Base-by-base conservation (phyloP, 2,888 invertebrate species). In the Lordiphosa fenestrarum region DNA sequence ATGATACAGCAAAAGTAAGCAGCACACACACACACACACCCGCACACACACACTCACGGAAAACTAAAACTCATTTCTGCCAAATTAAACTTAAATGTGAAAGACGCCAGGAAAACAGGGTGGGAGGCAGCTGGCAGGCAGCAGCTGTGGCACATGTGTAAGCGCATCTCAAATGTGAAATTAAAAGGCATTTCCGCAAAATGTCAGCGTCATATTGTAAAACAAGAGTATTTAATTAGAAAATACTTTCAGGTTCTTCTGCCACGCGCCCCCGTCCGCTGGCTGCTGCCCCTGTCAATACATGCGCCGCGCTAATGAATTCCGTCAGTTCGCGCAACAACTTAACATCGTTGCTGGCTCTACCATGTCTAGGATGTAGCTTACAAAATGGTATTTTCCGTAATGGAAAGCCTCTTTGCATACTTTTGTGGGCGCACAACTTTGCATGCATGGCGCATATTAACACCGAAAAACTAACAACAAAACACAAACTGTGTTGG, bases 221-320 rank as follows among this genome's bases (percentile, higher is more conserved):
- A 85, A 86, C 85, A 85, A 74, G 85, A 81, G 75, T 73, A 84
- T 85, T 85, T 85, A 85, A 85, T 85, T 86, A 86, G 85, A 86
- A 84, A 82, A 85, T 82, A 73, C 84, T 73, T 73, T 69, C 59
- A 62, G 69, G 62, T 38, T 44, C 36, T 39, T 49, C 21, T 12
- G 15, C 10, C 12, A 6, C n/a, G 12, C 19, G 33, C 40, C 33
- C 4, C 6, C 15, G 13, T 21, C 6, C 6, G 6, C 25, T 58
- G 42, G 33, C 35, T 25, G 35, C 47, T 40, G n/a, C 19, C 13
- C 15, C 47, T 69, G 65, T 69, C 70, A 65, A 69, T 69, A 60
- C 46, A 51, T 48, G 60, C 23, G 60, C 56, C 56, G 36, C 49
- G 70, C 84, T 80, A 83, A 83, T 83, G 76, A 77, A 83, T 80